Conservation (phyloP, 2,113 vertebrate species). For the Baryphthengus martii region DNA sequence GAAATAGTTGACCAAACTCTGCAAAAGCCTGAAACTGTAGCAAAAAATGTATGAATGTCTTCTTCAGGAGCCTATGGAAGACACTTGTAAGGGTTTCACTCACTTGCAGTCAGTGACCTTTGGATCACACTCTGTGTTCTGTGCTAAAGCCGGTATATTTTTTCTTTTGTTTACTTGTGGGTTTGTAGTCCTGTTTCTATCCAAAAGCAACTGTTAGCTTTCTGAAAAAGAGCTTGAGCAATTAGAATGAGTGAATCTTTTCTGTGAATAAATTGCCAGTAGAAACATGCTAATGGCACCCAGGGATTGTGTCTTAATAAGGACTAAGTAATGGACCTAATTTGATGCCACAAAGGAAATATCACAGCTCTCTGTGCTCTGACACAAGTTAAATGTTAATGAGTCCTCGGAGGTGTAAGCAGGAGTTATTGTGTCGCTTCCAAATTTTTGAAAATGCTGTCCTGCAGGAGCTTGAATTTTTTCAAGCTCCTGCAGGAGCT, state of each 20-base stretch:
- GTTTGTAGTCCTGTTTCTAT: neutral
- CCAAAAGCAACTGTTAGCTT: neutral
- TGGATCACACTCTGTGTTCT: neutral
- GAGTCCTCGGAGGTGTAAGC: neutral
- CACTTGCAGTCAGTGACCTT: neutral
- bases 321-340: conserved; percentile 25
- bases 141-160: neutral
- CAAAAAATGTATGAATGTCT: neutral
- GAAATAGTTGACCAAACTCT: neutral
- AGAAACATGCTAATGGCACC: conserved; percentile 13
- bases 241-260: conserved; percentile 1
- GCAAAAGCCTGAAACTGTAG: neutral
- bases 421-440: no score
- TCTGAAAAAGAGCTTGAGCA: conserved; percentile 3
- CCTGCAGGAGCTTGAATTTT: neutral
- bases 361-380: neutral
- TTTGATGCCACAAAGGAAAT: conserved; percentile 3
- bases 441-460: neutral
- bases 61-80: neutral
- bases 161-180: neutral
- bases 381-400: neutral
- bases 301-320: neutral
- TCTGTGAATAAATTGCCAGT: conserved; percentile 37
- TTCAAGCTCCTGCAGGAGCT: no score
- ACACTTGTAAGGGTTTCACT: neutral